Percentiles rank a stretch among this genome's conserved stretches.
Conservation (phyloP, 2,113 vertebrate species). For the Eurystomus gularis region DNA sequence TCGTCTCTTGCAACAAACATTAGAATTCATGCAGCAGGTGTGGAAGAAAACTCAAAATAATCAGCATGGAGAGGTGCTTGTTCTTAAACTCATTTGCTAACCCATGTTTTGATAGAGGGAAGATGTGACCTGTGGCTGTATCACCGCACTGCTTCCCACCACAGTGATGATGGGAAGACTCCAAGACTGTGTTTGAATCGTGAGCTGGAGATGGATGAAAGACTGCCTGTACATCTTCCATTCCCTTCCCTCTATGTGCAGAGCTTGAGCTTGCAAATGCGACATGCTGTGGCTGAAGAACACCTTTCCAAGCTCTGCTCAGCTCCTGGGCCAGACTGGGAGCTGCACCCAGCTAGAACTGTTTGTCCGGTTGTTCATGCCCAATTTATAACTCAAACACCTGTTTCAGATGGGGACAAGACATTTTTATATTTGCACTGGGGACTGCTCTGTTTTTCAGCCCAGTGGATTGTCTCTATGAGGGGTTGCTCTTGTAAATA, state of each 20-base stretch:
- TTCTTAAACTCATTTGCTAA: background rate
- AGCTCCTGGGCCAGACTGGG: background rate
- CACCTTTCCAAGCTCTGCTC: background rate
- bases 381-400: background rate
- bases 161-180: background rate
- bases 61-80: background rate
- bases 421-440: background rate
- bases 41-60: background rate
- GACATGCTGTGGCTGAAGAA: background rate
- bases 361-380: background rate
- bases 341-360: rapidly evolving
- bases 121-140: background rate
- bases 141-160: background rate
- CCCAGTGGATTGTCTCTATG: background rate
- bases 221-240: rapidly evolving
- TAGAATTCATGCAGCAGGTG: background rate
- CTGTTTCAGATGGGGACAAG: background rate
- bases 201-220: background rate
- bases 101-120: background rate
- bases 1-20: background rate
- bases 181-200: rapidly evolving
- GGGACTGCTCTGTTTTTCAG: background rate
- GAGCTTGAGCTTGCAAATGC: background rate
- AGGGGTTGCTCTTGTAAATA: background rate
- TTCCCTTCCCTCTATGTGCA: background rate